phyloP scores from a whole-genome alignment of 2,113 vertebrate species.

The Pontoporia blainvillei region DNA sequence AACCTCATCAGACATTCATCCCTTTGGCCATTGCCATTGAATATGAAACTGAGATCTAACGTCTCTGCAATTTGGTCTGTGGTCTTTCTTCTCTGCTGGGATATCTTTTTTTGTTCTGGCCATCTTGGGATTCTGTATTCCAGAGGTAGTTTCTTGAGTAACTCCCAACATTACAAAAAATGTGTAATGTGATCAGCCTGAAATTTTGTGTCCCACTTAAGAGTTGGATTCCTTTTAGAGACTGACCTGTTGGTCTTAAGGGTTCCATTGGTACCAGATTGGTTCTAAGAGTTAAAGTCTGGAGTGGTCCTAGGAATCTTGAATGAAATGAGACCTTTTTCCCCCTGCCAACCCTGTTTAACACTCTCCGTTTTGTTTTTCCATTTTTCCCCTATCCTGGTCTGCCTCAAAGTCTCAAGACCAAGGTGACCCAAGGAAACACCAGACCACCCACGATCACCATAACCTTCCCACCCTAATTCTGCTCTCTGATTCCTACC shows the following conservation, averaged over 20 bases:
- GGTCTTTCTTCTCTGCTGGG: background rate
- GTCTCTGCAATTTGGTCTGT: background rate
- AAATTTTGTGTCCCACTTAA: background rate
- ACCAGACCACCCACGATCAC: background rate
- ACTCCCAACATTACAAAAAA: constrained; percentile 8
- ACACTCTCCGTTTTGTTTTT: background rate
- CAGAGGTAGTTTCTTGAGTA: constrained; percentile 45
- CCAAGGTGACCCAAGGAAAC: constrained; percentile 18
- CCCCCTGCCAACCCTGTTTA: background rate
- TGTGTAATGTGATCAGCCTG: constrained; percentile 6
- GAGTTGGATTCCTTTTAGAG: background rate
- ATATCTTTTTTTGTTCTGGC: constrained; percentile 4
- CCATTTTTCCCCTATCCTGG: background rate
- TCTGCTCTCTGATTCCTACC: background rate
- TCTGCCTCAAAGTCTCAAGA: constrained; percentile 31
- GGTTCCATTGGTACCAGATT: background rate
- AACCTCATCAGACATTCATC: constrained; percentile 23
- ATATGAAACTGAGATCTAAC: constrained; percentile 36
- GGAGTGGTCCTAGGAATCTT: background rate
- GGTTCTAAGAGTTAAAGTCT: constrained; percentile 22
- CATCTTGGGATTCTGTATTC: constrained; percentile 30
- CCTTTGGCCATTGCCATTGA: background rate
- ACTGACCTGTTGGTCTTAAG: background rate
- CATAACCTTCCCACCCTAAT: background rate
- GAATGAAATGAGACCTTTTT: background rate